Base-by-base conservation (phyloP, 2,888 invertebrate genomes). In the Dermolepida albohirtum region DNA sequence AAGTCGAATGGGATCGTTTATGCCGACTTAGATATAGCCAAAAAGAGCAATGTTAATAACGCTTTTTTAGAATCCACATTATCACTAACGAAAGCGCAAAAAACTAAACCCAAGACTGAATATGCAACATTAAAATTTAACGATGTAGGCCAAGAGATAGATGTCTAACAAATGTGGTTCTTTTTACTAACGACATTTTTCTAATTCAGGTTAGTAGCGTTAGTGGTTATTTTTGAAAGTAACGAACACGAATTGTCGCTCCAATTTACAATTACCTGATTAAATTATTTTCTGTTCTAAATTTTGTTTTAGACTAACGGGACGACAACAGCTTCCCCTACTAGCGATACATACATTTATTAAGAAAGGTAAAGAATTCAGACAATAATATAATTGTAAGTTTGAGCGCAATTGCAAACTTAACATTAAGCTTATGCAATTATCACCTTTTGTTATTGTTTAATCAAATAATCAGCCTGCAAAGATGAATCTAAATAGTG, bases 291-390 rank as follows among this genome's bases (percentile, higher is more conserved):
- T 22, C 4, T 22, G 47, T 47, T 68, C 64, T 65, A 49, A 63
- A 69, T 70, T 71, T 68, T 88, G 85, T 85, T 88, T 84, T 87
- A 90, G 89, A 89, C 89, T 86, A 89, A 90, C 87, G 90, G 88
- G 80, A 88, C 89, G 80, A 88, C 89, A 86, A 88, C 89, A 85
- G 86, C 88, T 72, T 73, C 59, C 44, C 59, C 78, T 74, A 78
- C 75, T 90, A 93, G 93, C 88, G 91, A 93, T 90, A 93, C 93
- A 82, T 93, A 93, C 89, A 93, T 93, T 89, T 93, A 87, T 88
- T 93, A 91, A 68, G n/a, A 54, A 70, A 71, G 71, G 67, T 71
- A 68, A 62, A 41, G 29, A 57, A 40, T 44, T 51, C 39, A n/a
- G n/a, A 47, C 50, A 59, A 64, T 12, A 44, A 66, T 64, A 71